phyloP scores from a whole-genome alignment of 2,888 invertebrate species.

The Xanthia icteritia region DNA sequence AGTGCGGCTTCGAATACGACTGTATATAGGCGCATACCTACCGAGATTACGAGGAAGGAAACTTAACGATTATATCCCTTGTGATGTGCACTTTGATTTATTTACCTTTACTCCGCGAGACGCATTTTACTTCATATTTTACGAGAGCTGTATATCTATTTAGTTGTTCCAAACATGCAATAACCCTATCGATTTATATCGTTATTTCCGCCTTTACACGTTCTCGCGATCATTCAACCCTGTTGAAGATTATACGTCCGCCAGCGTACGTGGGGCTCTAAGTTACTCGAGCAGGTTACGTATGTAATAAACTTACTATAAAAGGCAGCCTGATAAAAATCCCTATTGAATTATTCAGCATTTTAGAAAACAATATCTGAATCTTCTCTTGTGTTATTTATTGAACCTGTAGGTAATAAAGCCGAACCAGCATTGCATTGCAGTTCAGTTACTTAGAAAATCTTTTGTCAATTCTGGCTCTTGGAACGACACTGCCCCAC shows the following conservation, averaged over 20 bases:
- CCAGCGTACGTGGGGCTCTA: conserved; percentile 40
- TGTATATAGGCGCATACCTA: conserved; percentile 65
- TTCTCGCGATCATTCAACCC: conserved; percentile 60
- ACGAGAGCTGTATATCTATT: conserved; percentile 54
- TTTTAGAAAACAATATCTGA: conserved; percentile 17
- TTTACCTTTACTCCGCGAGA: conserved; percentile 22
- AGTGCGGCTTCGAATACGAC: conserved; percentile 76
- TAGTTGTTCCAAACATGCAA: conserved; percentile 53
- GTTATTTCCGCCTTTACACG: conserved; percentile 53
- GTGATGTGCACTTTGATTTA: conserved; percentile 55
- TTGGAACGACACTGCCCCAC: not conserved
- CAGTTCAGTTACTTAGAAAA: not conserved
- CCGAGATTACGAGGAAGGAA: conserved; percentile 75
- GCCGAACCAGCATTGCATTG: not conserved
- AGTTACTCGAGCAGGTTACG: conserved; percentile 38
- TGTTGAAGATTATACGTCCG: conserved; percentile 69
- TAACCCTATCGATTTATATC: conserved; percentile 54
- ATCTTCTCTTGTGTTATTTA: conserved; percentile 11
- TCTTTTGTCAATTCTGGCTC: not conserved
- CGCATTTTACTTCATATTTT: conserved; percentile 48
- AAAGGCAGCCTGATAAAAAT: conserved; percentile 32
- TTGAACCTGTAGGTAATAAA: not conserved
- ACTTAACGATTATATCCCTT: conserved; percentile 63
- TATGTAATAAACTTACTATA: conserved; percentile 27
- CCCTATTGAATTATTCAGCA: conserved; percentile 33